Evolutionary conservation across 2,888 invertebrate species (phyloP).

Genomic region (Neelides folsomi): DNA sequence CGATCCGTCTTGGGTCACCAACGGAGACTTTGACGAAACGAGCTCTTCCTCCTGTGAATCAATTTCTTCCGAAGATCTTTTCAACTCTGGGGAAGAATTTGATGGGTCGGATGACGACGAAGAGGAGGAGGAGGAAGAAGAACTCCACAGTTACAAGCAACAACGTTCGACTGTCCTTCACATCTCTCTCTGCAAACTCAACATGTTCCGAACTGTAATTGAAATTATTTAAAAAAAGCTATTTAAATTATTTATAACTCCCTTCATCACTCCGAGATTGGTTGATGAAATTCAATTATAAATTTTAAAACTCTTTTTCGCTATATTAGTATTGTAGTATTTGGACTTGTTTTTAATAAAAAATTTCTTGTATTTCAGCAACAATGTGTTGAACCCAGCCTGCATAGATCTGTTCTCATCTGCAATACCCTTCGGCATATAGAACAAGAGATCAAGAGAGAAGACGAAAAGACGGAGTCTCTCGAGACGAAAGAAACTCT

Average conservation of each 20-base stretch:
- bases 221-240: background rate
- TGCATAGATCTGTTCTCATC: slow-evolving; percentile 41
- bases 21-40: slow-evolving; percentile 14
- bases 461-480: slow-evolving; percentile 36
- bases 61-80: slow-evolving; percentile 31
- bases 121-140: slow-evolving; percentile 29
- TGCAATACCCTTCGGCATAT: slow-evolving; percentile 42
- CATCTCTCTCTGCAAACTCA: slow-evolving; percentile 41
- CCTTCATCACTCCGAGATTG: background rate
- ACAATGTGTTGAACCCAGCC: slow-evolving; percentile 39
- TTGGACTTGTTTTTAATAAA: background rate
- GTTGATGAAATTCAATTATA: slow-evolving; percentile 4
- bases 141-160: slow-evolving; percentile 34
- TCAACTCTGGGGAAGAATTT: slow-evolving; percentile 31
- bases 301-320: background rate
- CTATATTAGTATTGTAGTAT: background rate
- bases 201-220: slow-evolving; percentile 36
- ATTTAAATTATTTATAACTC: background rate
- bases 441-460: slow-evolving; percentile 40
- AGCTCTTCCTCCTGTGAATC: slow-evolving; percentile 31
- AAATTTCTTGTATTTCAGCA: slow-evolving; percentile 21
- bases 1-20: slow-evolving; percentile 8
- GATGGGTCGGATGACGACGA: slow-evolving; percentile 24
- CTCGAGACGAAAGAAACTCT: slow-evolving; percentile 24
- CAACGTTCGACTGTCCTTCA: slow-evolving; percentile 40